Conservation (phyloP, 1,140 invertebrate genomes). For the Mactra quadrangularis region DNA sequence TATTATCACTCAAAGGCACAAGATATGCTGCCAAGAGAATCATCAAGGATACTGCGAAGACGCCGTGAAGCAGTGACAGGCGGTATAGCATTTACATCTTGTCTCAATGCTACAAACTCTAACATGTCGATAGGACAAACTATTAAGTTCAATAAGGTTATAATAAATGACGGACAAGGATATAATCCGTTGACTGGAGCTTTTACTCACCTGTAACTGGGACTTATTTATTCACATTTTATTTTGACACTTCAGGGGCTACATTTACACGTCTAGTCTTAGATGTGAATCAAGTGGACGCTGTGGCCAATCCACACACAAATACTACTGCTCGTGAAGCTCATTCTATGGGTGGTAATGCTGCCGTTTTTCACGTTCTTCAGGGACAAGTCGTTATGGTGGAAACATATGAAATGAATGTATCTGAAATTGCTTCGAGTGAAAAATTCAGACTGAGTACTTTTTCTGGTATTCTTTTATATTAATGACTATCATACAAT, state of each 20-base stretch:
- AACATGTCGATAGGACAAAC: not conserved
- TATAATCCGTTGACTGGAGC: not conserved
- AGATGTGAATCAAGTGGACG: conserved; percentile 29
- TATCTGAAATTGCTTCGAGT: not conserved
- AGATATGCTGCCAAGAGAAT: too few species aligned
- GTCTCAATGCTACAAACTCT: not conserved
- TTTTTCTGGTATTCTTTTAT: conserved; percentile 48
- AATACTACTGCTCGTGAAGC: not conserved
- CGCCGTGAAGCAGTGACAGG: not conserved
- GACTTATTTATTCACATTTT: conserved; percentile 31
- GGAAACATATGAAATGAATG: conserved; percentile 1
- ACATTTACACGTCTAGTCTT: conserved; percentile 10
- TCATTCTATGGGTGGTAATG: conserved; percentile 40
- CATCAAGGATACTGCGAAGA: not conserved
- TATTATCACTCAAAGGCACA: too few species aligned
- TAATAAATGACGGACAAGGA: conserved; percentile 18
- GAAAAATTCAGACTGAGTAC: not conserved
- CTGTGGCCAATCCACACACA: too few species aligned
- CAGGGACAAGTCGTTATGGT: conserved; percentile 12
- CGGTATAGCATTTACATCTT: conserved; percentile 16
- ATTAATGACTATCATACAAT: too few species aligned
- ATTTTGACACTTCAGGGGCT: not conserved
- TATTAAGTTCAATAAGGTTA: conserved; percentile 11
- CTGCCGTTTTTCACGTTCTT: not conserved
- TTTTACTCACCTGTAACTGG: conserved; percentile 17